Evolutionary conservation across 2,797 vertebrate genomes (phyloP).

Genomic region (Neoniphon sammara): DNA sequence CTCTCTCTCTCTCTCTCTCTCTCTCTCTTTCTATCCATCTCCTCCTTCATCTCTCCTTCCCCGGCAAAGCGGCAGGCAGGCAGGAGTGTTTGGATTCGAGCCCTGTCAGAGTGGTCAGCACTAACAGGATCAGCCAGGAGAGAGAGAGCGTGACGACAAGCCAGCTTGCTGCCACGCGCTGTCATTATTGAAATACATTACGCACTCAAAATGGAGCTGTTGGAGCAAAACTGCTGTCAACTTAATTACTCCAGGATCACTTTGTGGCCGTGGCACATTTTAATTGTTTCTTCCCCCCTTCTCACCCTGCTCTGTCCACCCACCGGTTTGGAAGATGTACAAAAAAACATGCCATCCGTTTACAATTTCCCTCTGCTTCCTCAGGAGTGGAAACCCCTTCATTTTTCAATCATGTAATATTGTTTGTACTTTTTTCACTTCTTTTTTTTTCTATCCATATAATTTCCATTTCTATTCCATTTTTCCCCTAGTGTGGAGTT

Average conservation of each 20-base stretch:
- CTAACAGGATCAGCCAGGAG: conserved; percentile 73
- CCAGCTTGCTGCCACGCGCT: conserved; percentile 64
- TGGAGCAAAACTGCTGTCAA: conserved; percentile 75
- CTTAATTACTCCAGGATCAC: conserved; percentile 77
- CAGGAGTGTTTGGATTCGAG: conserved; percentile 51
- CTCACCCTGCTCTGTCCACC: conserved; percentile 41
- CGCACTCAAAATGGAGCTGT: conserved; percentile 71
- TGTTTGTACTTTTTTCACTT: neutral
- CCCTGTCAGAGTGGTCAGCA: conserved; percentile 75
- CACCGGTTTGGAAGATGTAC: conserved; percentile 30
- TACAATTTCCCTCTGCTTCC: conserved; percentile 13
- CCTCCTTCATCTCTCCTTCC: conserved; percentile 33
- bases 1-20: neutral
- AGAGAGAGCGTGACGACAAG: conserved; percentile 71
- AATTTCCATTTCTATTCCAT: neutral
- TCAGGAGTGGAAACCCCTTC: too few relatives aligned
- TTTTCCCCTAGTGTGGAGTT: neutral
- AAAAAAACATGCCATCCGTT: conserved; percentile 24
- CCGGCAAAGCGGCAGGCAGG: conserved; percentile 37
- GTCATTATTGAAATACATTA: conserved; percentile 80
- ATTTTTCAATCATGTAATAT: conserved; percentile 9
- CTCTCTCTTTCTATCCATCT: conserved; percentile 16
- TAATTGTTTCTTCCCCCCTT: conserved; percentile 67
- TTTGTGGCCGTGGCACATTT: conserved; percentile 71
- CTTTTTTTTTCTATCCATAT: neutral